These are phyloP conservation scores for Ceriagrion tenellum DNA, from an alignment of 2,888 invertebrate species.

Conservation along the genomic window DNA sequence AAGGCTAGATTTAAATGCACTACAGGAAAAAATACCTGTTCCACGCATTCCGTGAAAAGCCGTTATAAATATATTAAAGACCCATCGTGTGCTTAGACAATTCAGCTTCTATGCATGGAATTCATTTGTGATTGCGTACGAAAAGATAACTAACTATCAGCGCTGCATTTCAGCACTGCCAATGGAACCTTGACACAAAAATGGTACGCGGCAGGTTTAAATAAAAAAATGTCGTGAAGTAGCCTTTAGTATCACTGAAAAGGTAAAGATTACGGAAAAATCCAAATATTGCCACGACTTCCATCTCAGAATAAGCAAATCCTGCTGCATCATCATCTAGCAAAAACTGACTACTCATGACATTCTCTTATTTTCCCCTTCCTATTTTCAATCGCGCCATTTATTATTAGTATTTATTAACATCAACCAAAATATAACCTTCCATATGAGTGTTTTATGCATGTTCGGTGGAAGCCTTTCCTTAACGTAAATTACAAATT, in stretches of 20 bases:
- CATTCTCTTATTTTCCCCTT: too few relatives aligned
- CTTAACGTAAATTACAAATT: too few relatives aligned
- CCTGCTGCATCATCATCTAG: too few relatives aligned
- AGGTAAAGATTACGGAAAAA: not conserved
- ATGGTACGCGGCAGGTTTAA: not conserved
- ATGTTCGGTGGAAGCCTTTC: too few relatives aligned
- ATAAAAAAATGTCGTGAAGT: not conserved
- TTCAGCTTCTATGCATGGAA: not conserved
- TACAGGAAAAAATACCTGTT: not conserved
- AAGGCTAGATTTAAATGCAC: not conserved
- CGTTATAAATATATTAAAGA: not conserved
- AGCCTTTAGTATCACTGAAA: not conserved
- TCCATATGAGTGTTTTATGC: too few relatives aligned
- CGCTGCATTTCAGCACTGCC: conserved; percentile 2
- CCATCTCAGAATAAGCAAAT: too few relatives aligned
- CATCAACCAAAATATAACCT: too few relatives aligned
- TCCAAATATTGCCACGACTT: too few relatives aligned
- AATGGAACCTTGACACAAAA: not conserved
- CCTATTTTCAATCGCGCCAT: too few relatives aligned
- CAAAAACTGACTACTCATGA: too few relatives aligned
- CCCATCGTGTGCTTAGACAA: not conserved
- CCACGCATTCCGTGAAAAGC: not conserved
- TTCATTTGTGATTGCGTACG: not conserved
- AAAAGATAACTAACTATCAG: not conserved
- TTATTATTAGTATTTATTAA: too few relatives aligned